Percentiles rank a stretch among this genome's conserved stretches.
Evolutionary conservation across 2,797 vertebrate species (phyloP).

Genomic region (Todus mexicanus): DNA sequence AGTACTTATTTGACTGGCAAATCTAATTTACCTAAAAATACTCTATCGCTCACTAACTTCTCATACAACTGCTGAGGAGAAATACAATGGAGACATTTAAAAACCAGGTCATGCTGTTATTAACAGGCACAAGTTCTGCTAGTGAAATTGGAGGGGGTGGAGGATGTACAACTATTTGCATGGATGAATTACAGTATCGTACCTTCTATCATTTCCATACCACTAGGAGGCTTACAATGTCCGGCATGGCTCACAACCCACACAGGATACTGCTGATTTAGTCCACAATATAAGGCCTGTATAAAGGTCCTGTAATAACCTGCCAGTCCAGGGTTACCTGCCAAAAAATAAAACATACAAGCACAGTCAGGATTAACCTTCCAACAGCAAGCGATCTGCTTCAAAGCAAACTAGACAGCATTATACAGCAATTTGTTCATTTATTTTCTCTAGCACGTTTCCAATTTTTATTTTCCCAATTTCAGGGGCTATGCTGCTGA

Average conservation of each 20-base stretch:
- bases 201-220: constrained; percentile 90
- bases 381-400: background rate
- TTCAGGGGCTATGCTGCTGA: background rate
- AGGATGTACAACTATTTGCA: background rate
- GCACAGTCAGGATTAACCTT: background rate
- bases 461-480: background rate
- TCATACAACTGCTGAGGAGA: background rate
- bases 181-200: background rate
- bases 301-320: constrained; percentile 89
- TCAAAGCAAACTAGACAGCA: background rate
- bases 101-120: background rate
- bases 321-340: constrained; percentile 92
- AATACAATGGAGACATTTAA: background rate
- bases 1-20: background rate
- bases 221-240: constrained; percentile 81
- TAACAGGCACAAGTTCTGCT: background rate
- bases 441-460: background rate
- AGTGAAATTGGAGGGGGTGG: background rate
- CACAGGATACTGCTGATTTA: constrained; percentile 81
- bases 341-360: constrained; percentile 43
- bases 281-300: constrained; percentile 79
- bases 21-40: background rate
- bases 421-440: background rate
- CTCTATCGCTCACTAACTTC: background rate
- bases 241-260: constrained; percentile 94